These are phyloP conservation scores for Macaca nemestrina DNA, from an alignment of 2,113 vertebrate species.

Conservation along the genomic window DNA sequence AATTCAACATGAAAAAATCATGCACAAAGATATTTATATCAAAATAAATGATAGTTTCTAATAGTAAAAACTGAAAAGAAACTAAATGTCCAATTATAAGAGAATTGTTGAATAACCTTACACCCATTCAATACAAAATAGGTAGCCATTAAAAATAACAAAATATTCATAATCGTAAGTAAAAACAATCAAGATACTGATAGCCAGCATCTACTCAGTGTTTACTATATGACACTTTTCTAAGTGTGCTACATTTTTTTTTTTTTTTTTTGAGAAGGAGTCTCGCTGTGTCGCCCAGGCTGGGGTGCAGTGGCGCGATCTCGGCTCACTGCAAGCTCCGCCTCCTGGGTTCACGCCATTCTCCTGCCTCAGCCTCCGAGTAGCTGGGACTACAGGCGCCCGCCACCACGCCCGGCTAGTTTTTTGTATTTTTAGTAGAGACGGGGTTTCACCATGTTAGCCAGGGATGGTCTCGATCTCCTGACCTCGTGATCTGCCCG, in stretches of 20 bases:
- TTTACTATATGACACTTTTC: not conserved
- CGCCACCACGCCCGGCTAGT: too few species aligned
- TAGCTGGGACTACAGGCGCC: too few species aligned
- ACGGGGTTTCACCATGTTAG: too few species aligned
- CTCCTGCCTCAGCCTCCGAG: too few species aligned
- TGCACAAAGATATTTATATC: not conserved
- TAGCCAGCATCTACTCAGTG: not conserved
- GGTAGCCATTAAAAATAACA: not conserved
- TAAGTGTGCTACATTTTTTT: not conserved
- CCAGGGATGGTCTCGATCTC: too few species aligned
- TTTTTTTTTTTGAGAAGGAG: too few species aligned
- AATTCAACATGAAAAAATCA: not conserved
- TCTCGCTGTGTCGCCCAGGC: too few species aligned
- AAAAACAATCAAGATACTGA: not conserved
- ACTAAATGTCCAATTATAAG: not conserved
- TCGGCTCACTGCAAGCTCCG: too few species aligned
- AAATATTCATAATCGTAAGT: not conserved
- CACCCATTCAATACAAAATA: slow-evolving; percentile 11
- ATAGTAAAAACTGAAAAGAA: not conserved
- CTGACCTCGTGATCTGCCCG: too few species aligned
- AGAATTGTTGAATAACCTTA: not conserved
- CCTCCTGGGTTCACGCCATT: too few species aligned
- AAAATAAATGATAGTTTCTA: not conserved
- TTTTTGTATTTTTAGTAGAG: too few species aligned
- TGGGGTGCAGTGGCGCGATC: too few species aligned